phyloP scores from a whole-genome alignment of 2,888 invertebrate species.

The Trissonchulus latispiculum region DNA sequence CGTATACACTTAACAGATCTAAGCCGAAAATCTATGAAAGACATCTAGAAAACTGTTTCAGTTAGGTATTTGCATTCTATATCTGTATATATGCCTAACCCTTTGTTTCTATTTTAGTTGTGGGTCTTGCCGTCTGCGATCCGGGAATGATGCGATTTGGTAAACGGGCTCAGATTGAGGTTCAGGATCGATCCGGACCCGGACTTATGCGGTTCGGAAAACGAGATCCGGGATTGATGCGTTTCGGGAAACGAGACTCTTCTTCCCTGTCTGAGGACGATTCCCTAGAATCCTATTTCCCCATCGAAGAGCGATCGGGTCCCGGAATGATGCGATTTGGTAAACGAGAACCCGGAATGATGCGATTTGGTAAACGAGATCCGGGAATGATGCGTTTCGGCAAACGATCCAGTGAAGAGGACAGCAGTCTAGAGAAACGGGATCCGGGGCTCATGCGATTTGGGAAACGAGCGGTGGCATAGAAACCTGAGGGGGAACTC shows the following conservation, averaged over 20 bases:
- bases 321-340: not conserved
- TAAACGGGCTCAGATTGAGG: not conserved
- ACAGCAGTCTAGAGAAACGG: too few species aligned
- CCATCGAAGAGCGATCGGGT: not conserved
- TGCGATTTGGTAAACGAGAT: not conserved
- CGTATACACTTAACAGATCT: too few species aligned
- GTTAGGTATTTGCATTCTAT: too few species aligned
- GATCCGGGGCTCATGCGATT: too few species aligned
- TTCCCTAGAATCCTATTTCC: not conserved
- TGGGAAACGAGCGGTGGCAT: too few species aligned
- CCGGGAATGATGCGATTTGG: not conserved
- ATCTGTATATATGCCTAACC: too few species aligned
- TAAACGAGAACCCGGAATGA: not conserved
- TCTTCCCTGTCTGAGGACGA: not conserved
- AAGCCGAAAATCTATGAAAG: too few species aligned
- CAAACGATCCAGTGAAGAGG: not conserved
- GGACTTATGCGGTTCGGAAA: not conserved
- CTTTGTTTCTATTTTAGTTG: too few species aligned
- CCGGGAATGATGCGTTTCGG: constrained; percentile 7
- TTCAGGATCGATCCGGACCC: not conserved
- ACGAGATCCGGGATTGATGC: not conserved
- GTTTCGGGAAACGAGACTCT: not conserved
- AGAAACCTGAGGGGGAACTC: too few species aligned
- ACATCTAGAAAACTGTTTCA: too few species aligned
- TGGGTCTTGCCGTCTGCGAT: too few species aligned